A percentile compares a stretch with the other conserved stretches of the same genome.
Evolutionary conservation across 2,888 invertebrate species (phyloP).

Genomic region (Deroplatys truncata): DNA sequence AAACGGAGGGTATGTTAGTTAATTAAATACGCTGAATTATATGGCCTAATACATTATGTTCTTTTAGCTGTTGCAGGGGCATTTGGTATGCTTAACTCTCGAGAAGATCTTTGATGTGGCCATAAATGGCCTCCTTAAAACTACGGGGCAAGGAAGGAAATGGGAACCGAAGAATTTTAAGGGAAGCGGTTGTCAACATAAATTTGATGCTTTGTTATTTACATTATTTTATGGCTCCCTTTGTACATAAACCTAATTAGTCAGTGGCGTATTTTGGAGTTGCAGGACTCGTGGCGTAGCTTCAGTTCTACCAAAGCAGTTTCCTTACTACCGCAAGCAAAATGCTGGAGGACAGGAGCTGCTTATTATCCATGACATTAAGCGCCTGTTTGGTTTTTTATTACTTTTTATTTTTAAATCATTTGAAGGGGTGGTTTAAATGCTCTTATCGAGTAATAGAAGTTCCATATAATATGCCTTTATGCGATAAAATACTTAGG

Average conservation of each 20-base stretch:
- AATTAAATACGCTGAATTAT: constrained; percentile 6
- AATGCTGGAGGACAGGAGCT: no score
- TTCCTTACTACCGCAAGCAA: no score
- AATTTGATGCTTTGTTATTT: neutral
- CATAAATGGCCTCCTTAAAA: neutral
- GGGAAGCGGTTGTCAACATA: neutral
- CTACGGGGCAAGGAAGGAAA: neutral
- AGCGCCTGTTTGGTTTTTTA: no score
- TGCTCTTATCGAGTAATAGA: no score
- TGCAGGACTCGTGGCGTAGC: no score
- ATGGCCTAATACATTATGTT: neutral
- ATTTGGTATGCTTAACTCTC: neutral
- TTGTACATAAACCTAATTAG: neutral
- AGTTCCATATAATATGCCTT: no score
- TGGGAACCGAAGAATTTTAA: neutral
- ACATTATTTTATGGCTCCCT: neutral
- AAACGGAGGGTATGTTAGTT: neutral
- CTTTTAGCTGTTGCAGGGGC: neutral
- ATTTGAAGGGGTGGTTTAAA: no score
- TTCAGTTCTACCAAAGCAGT: no score
- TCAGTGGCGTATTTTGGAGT: neutral
- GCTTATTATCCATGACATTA: no score
- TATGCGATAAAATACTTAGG: no score
- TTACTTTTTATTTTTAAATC: no score
- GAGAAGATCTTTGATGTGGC: neutral